These are phyloP conservation scores for Xenotilapia flavipinnis DNA, from an alignment of 2,113 vertebrate genomes.

Conservation along the genomic window DNA sequence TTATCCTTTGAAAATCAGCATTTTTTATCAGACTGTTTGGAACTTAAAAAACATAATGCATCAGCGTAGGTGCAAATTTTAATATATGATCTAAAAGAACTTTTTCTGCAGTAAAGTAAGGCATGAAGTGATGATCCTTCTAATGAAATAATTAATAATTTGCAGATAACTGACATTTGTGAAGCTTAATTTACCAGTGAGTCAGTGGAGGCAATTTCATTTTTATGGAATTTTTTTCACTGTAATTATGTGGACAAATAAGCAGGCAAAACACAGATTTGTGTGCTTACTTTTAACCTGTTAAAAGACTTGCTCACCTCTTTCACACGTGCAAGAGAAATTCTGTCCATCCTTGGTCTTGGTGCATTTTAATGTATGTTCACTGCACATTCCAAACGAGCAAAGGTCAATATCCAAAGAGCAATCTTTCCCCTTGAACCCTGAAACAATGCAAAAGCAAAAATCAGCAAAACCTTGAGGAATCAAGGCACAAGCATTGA, in stretches of 20 bases:
- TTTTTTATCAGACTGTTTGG: not conserved
- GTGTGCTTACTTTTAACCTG: not conserved
- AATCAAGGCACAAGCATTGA: not conserved
- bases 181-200: not conserved
- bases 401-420: conserved; percentile 62
- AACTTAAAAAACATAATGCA: not conserved
- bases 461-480: not conserved
- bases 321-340: conserved; percentile 55
- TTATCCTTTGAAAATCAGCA: not conserved
- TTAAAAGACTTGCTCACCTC: conserved; percentile 35
- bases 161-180: not conserved
- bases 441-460: conserved; percentile 3
- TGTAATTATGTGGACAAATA: not conserved
- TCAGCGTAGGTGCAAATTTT: not conserved
- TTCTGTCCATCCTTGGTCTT: conserved; percentile 57
- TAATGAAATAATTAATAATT: not conserved
- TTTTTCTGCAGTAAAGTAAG: not conserved
- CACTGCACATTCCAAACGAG: conserved; percentile 56
- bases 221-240: not conserved
- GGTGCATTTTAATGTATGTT: conserved; percentile 48
- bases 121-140: not conserved
- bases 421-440: conserved; percentile 63
- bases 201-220: not conserved
- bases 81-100: not conserved
- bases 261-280: not conserved